phyloP scores from a whole-genome alignment of 2,888 invertebrate species.

The Loripinus fragilis region DNA sequence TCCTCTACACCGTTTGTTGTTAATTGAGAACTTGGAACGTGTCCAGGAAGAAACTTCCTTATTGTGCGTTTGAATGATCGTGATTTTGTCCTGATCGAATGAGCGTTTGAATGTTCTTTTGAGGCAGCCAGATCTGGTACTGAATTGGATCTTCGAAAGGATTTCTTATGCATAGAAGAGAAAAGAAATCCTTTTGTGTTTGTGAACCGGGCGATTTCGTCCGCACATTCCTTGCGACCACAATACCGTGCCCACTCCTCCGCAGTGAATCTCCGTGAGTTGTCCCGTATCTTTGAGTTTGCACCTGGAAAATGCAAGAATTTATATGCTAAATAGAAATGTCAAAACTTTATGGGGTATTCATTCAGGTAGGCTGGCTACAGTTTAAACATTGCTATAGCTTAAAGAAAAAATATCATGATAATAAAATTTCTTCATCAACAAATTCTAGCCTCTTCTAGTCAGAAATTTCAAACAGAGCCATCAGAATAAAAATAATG shows the following conservation, averaged over 20 bases:
- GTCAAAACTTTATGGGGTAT: too few relatives aligned
- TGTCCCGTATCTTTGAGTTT: constrained; percentile 88
- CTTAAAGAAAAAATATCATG: too few relatives aligned
- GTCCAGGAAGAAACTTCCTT: constrained; percentile 69
- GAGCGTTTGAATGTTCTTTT: constrained; percentile 53
- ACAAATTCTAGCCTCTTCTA: too few relatives aligned
- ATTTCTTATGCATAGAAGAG: constrained; percentile 68
- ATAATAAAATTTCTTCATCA: too few relatives aligned
- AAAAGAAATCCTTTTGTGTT: constrained; percentile 78
- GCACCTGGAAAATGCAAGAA: constrained; percentile 87
- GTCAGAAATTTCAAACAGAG: too few relatives aligned
- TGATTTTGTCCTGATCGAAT: constrained; percentile 52
- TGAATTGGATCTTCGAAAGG: constrained; percentile 85
- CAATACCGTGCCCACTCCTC: constrained; percentile 91
- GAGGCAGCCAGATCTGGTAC: constrained; percentile 84
- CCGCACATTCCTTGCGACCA: constrained; percentile 89
- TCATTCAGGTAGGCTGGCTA: too few relatives aligned
- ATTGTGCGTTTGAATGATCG: constrained; percentile 70
- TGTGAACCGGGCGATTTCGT: constrained; percentile 88
- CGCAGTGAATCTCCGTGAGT: constrained; percentile 88
- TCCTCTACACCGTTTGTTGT: constrained; percentile 50
- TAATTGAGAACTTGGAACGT: constrained; percentile 33
- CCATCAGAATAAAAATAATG: too few relatives aligned
- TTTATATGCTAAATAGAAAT: too few relatives aligned
- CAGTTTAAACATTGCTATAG: too few relatives aligned